Base-by-base conservation (phyloP, 1,140 invertebrate genomes). In the Acromyrmex heyeri region DNA sequence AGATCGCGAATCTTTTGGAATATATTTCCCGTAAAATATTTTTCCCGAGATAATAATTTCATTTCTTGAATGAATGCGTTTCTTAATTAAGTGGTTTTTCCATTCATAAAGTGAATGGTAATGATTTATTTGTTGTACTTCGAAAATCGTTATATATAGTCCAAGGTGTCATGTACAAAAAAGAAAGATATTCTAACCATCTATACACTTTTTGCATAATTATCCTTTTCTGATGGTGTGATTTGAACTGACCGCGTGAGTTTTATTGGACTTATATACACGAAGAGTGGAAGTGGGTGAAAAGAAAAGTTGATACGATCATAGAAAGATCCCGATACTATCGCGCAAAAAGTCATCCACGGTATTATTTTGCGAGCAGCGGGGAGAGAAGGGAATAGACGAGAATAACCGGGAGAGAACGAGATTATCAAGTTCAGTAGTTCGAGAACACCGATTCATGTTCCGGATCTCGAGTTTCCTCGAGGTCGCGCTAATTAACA, bases 401-500 rank as follows among this genome's bases (percentile, higher is more conserved):
- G 48, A 5, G 24, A n/a, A n/a, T n/a, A 73, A n/a, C 3, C 3
- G 4, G 12, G 24, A 61, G 38, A 75, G 24, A 61, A 75, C 21
- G 38, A 75, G 55, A 83, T 61, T 83, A 83, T 83, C 57, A 57
- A 62, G 69, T 83, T 75, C 55, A 24, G 24, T 73, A 50, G 79
- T 38, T 73, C 67, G 64, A 57, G 30, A 70, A 21, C 64, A 59
- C 34, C 38, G 55, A 83, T 61, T 82, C 55, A 62, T 44, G 44
- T 76, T 61, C 30, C 86, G n/a, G 27, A 61, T 73, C 59, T 61
- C 21, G 24, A 77, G 75, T 72, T 86, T 87, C 69, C 62, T 77
- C 8, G 76, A 81, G 57, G 30, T 72, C 67, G 24, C 27, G 30
- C 34, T 87, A 87, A 87, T 87, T 87, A 87, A 27, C 44, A 34